Evolutionary conservation across 2,797 vertebrate genomes (phyloP).

Genomic region (Pangasius macronema): DNA sequence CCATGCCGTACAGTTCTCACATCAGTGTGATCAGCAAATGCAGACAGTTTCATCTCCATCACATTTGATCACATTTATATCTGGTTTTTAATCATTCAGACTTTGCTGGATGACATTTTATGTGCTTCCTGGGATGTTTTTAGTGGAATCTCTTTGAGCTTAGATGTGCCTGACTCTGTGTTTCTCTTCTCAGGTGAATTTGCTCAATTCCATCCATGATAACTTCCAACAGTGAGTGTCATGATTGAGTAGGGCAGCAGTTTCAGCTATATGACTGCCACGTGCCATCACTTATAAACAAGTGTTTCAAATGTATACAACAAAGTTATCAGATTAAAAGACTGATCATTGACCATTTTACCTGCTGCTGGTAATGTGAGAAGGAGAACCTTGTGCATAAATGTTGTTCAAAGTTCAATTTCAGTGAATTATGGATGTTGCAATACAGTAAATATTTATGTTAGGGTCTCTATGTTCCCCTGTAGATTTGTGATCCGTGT

Average conservation of each 20-base stretch:
- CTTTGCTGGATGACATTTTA: background rate
- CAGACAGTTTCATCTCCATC: background rate
- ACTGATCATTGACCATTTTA: background rate
- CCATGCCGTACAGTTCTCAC: background rate
- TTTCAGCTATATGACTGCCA: background rate
- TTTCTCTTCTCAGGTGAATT: constrained; percentile 80
- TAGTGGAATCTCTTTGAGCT: background rate
- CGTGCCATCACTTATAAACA: background rate
- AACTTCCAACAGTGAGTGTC: constrained; percentile 96
- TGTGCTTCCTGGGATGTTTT: background rate
- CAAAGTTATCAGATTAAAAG: background rate
- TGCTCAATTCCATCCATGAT: constrained; percentile 95
- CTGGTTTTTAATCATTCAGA: background rate
- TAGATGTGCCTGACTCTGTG: background rate
- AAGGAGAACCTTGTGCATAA: background rate
- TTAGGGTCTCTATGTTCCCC: background rate
- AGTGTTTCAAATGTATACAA: background rate
- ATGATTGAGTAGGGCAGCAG: background rate
- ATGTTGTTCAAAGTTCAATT: background rate
- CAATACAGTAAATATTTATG: background rate
- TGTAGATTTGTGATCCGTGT: background rate
- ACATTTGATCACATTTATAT: background rate
- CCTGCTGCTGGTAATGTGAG: background rate
- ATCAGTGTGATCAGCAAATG: background rate
- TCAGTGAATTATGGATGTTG: background rate